These are phyloP conservation scores for Thera britannica DNA, from an alignment of 2,888 invertebrate species.

Conservation along the genomic window DNA sequence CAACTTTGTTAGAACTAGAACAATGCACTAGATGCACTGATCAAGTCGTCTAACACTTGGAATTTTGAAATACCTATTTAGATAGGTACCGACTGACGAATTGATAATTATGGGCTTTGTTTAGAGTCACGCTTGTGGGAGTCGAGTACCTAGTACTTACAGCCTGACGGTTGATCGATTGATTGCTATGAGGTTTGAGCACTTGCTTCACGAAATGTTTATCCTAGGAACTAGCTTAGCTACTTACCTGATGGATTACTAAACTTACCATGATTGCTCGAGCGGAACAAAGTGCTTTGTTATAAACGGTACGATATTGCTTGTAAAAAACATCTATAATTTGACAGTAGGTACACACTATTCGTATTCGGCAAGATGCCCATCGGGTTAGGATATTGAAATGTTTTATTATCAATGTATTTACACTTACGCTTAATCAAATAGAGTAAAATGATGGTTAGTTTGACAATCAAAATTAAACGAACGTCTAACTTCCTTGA, in stretches of 20 bases:
- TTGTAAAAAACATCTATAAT: too few relatives aligned
- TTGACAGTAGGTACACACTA: too few relatives aligned
- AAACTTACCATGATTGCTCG: not conserved
- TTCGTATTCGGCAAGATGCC: too few relatives aligned
- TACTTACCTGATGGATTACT: not conserved
- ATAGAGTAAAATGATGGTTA: too few relatives aligned
- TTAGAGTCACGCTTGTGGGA: constrained; percentile 63
- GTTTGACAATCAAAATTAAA: not conserved
- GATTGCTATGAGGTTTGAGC: constrained; percentile 43
- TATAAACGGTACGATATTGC: not conserved
- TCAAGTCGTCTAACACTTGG: constrained; percentile 32
- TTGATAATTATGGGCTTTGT: constrained; percentile 67
- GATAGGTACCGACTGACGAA: constrained; percentile 51
- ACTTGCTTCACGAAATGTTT: constrained; percentile 24
- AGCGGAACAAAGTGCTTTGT: not conserved
- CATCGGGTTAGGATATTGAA: too few relatives aligned
- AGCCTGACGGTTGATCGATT: constrained; percentile 60
- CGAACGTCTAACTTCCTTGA: constrained; percentile 36
- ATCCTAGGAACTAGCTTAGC: not conserved
- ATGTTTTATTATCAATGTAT: too few relatives aligned
- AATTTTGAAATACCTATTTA: constrained; percentile 55
- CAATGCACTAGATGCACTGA: constrained; percentile 36
- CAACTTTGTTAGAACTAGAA: constrained; percentile 57
- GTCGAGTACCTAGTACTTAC: constrained; percentile 36
- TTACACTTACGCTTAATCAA: too few relatives aligned